Evolutionary conservation across 2,888 invertebrate species (phyloP), one percentile per base, ranked within the genome.

Genomic region (Hyppa rectilinea): DNA sequence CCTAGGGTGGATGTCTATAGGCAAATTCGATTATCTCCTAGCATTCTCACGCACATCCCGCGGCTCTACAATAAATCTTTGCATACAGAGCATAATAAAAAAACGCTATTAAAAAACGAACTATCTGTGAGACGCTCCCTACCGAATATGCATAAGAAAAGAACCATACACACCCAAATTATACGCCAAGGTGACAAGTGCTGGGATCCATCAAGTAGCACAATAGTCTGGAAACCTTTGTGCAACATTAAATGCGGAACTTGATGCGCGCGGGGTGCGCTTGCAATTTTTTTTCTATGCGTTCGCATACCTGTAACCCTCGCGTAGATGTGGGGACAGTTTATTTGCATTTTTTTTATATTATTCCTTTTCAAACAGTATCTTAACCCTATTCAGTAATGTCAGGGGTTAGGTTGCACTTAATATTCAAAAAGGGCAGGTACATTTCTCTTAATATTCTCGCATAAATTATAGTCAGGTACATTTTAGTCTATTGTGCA

Each of bases 391-490:
- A 95, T 95, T 95, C 92, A 94, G 88, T 94, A 95, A 96, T 95
- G 95, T 94, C 94, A 96, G 96, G 96, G 96, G 96, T 96, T 95
- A 96, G 93, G 95, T 96, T 96, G 94, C 96, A 96, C 95, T 96
- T 96, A 96, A 96, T 95, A 96, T 96, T 96, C 96, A 94, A 93
- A 93, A 94, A 96, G 95, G 96, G 96, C 96, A 96, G 96, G 96
- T 96, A 96, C 96, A 95, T 96, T 95, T 94, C 94, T 94, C 93
- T 94, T 94, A 96, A 96, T 95, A 95, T 94, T 96, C 94, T 95
- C 94, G 96, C 95, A 96, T 96, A 96, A 96, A 96, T 96, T 96
- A 96, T 92, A 96, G 94, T 95, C 96, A 96, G 96, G 96, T 96
- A 96, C 95, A 96, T 94, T 95, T 94, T 92, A 90, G 88, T 90